These are phyloP conservation scores for Novumbra hubbsi DNA, from an alignment of 2,797 vertebrate species.

Conservation along the genomic window DNA sequence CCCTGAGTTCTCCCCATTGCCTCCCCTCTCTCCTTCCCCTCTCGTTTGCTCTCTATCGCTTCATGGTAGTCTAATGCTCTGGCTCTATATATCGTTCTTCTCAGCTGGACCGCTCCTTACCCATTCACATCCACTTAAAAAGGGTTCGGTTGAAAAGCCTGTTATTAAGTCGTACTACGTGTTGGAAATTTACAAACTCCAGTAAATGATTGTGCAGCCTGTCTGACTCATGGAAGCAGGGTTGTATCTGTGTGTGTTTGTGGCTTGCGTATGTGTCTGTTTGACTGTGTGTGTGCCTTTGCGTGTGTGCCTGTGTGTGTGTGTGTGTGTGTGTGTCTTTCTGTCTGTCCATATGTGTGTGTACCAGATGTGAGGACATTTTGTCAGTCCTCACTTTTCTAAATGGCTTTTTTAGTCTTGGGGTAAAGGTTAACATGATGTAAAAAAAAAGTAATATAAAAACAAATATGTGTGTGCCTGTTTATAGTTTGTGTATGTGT, in stretches of 20 bases:
- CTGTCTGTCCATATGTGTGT: slow-evolving; percentile 17
- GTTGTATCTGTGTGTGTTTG: not conserved
- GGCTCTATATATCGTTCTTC: not conserved
- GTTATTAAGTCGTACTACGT: not conserved
- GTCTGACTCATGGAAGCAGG: not conserved
- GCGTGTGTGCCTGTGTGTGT: not conserved
- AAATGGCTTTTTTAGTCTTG: too few relatives aligned
- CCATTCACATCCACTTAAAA: not conserved
- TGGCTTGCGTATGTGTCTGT: slow-evolving; percentile 15
- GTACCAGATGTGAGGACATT: not conserved
- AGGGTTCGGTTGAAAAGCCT: not conserved
- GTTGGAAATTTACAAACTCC: slow-evolving; percentile 3
- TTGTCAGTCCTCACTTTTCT: too few relatives aligned
- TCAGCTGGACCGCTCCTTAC: not conserved
- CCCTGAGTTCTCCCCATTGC: slow-evolving; percentile 4
- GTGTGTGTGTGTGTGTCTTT: slow-evolving; percentile 13
- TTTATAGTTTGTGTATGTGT: not conserved
- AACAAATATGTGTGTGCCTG: too few relatives aligned
- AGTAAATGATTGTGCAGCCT: not conserved
- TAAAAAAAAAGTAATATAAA: too few relatives aligned
- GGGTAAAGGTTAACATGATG: too few relatives aligned
- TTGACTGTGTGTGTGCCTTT: too few relatives aligned
- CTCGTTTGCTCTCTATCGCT: not conserved
- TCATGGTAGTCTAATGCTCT: not conserved
- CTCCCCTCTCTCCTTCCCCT: slow-evolving; percentile 7